These are phyloP conservation scores for Adelognathus sp. DNA, from an alignment of 2,888 invertebrate species.

Conservation along the genomic window DNA sequence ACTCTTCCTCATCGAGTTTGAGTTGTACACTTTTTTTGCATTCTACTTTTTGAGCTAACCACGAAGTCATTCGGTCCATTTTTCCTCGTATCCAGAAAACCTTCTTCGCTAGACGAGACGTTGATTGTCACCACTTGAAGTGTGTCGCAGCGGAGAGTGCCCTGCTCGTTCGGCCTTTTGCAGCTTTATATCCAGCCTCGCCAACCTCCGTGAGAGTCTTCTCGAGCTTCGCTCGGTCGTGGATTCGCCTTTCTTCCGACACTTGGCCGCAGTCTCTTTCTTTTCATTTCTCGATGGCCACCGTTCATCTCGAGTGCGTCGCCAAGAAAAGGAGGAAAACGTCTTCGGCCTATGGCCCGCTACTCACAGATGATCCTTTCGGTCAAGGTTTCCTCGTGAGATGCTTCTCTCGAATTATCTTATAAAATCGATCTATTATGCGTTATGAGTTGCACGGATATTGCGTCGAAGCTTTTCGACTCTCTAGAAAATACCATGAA, in stretches of 20 bases:
- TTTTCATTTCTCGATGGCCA: not conserved
- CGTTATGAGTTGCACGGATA: not conserved
- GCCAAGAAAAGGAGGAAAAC: not conserved
- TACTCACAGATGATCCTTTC: not conserved
- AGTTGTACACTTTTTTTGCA: not conserved
- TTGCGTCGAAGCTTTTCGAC: too few relatives aligned
- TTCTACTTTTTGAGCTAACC: not conserved
- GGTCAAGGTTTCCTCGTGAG: constrained; percentile 46
- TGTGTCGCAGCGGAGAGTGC: constrained; percentile 19
- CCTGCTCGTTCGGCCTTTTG: constrained; percentile 18
- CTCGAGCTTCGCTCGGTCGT: not conserved
- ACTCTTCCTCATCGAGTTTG: too few relatives aligned
- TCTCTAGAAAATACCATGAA: too few relatives aligned
- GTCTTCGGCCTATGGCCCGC: constrained; percentile 2
- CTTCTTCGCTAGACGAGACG: constrained; percentile 55
- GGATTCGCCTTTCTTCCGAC: constrained; percentile 4
- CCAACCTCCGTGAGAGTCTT: constrained; percentile 5
- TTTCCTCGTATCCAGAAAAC: constrained; percentile 43
- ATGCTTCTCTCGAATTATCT: not conserved
- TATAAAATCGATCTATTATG: not conserved
- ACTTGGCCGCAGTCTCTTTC: not conserved
- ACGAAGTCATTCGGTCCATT: not conserved
- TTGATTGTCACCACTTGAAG: constrained; percentile 68
- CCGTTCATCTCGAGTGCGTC: not conserved
- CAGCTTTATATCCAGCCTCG: constrained; percentile 7